phyloP scores from a whole-genome alignment of 2,888 invertebrate species.

The Metallyticus violacea region DNA sequence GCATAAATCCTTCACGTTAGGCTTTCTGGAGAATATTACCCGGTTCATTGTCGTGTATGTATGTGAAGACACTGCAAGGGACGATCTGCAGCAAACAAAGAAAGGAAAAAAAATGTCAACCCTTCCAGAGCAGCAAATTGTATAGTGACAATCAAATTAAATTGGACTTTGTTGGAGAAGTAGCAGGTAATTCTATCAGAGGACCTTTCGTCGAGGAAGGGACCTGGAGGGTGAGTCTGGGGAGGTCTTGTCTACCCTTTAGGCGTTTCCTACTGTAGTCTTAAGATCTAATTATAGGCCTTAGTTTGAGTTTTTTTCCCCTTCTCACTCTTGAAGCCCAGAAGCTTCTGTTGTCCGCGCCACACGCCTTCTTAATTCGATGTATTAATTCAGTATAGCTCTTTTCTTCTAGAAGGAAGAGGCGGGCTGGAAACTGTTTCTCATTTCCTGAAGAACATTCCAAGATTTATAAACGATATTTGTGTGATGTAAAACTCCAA shows the following conservation, averaged over 20 bases:
- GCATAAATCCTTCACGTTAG: too few relatives aligned
- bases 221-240: neutral
- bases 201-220: conserved; percentile 4
- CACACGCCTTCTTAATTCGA: neutral
- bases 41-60: neutral
- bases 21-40: neutral
- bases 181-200: conserved; percentile 18
- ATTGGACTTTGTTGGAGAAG: conserved; percentile 19
- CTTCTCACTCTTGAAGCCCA: neutral
- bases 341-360: neutral
- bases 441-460: neutral
- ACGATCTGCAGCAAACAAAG: neutral
- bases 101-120: conserved; percentile 7
- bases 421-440: too few relatives aligned
- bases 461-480: neutral
- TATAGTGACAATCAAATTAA: conserved; percentile 20
- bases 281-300: conserved; percentile 16
- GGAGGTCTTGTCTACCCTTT: neutral
- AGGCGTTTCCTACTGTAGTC: conserved; percentile 12
- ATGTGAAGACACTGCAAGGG: neutral
- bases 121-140: neutral
- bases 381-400: neutral
- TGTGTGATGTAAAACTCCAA: neutral
- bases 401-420: neutral
- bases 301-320: conserved; percentile 11